Evolutionary conservation across 2,113 vertebrate genomes (phyloP).

Genomic region (Mugil cephalus): DNA sequence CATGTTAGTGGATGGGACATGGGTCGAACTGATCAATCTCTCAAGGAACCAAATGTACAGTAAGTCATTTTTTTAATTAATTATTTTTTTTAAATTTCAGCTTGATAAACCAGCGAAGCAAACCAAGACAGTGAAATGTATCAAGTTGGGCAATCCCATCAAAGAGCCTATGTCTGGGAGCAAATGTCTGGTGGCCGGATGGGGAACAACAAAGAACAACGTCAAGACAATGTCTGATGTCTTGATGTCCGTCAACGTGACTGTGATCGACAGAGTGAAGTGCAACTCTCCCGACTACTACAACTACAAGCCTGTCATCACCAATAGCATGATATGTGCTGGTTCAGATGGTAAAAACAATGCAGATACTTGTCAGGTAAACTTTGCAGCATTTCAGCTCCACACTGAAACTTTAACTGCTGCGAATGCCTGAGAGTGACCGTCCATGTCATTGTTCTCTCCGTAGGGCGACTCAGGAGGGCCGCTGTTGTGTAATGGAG

Average conservation of each 20-base stretch:
- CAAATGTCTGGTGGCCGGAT: conserved; percentile 77
- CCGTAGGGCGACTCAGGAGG: conserved; percentile 82
- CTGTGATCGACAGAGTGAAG: conserved; percentile 61
- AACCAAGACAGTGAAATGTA: conserved; percentile 49
- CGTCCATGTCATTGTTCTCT: not conserved
- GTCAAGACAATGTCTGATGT: conserved; percentile 46
- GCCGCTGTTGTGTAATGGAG: conserved; percentile 69
- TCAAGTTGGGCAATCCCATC: not conserved
- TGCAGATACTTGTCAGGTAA: conserved; percentile 64
- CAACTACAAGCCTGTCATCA: conserved; percentile 54
- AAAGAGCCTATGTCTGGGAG: conserved; percentile 3
- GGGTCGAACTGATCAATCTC: too few species aligned
- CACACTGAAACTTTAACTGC: too few species aligned
- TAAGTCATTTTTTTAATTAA: too few species aligned
- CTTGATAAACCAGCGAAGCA: conserved; percentile 48
- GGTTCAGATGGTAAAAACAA: conserved; percentile 32
- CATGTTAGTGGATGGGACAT: too few species aligned
- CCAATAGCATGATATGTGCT: conserved; percentile 74
- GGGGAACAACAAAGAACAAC: conserved; percentile 41
- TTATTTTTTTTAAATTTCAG: conserved; percentile 53
- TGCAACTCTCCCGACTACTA: conserved; percentile 75
- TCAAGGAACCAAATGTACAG: too few species aligned
- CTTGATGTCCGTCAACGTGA: conserved; percentile 70
- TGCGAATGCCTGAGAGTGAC: too few species aligned
- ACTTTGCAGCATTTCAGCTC: not conserved